phyloP scores from a whole-genome alignment of 2,888 invertebrate species.

The Ischnura elegans region DNA sequence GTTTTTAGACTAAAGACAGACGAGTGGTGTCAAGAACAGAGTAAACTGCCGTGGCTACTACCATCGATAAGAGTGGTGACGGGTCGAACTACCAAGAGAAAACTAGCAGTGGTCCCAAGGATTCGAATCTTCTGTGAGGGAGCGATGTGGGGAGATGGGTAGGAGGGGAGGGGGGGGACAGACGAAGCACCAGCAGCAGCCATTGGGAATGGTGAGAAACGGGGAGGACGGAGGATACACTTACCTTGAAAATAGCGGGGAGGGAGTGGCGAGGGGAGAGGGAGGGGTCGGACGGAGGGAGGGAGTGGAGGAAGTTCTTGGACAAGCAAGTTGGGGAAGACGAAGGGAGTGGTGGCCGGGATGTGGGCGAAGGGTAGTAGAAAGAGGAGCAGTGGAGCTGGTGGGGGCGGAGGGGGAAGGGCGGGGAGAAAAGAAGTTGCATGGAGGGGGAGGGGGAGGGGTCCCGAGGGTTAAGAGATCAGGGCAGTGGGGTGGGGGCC shows the following conservation, averaged over 20 bases:
- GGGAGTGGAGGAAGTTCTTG: background rate
- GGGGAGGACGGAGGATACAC: slow-evolving; percentile 51
- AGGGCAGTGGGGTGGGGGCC: background rate
- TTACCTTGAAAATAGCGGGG: slow-evolving; percentile 49
- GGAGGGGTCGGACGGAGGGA: background rate
- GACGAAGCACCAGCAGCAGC: slow-evolving; percentile 20
- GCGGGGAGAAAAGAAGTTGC: slow-evolving; percentile 37
- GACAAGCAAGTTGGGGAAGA: background rate
- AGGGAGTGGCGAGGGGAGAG: background rate
- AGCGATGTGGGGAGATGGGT: background rate
- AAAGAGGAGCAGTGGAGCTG: background rate
- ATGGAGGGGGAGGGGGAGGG: background rate
- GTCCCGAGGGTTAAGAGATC: background rate
- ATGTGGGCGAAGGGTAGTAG: background rate
- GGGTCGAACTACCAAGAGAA: too few species aligned
- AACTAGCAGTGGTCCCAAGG: slow-evolving; percentile 59
- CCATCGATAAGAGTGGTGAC: background rate
- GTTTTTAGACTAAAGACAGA: too few species aligned
- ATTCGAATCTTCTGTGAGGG: slow-evolving; percentile 24
- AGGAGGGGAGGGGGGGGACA: background rate
- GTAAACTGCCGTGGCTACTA: too few species aligned
- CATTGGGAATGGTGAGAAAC: slow-evolving; percentile 11
- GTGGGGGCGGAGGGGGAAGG: background rate
- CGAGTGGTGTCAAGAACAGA: too few species aligned
- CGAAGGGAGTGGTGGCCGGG: background rate